Conservation (phyloP, 2,113 vertebrate species). For the Aspiorhynchus laticeps region DNA sequence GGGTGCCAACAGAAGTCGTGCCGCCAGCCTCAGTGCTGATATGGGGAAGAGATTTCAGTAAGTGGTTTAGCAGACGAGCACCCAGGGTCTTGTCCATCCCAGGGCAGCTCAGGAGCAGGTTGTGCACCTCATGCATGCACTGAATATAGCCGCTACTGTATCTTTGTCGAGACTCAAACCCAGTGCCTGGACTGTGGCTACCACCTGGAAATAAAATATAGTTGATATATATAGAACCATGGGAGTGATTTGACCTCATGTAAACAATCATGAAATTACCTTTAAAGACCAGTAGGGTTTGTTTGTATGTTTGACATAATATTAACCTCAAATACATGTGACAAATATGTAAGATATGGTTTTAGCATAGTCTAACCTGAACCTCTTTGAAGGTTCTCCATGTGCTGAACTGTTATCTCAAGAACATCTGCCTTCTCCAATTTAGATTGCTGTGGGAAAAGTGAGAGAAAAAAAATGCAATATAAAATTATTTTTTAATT, state of each 20-base stretch:
- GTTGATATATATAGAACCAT: background rate
- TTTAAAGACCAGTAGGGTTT: background rate
- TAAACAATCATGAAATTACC: background rate
- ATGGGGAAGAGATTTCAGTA: constrained; percentile 64
- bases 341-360: background rate
- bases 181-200: constrained; percentile 39
- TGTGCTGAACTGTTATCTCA: constrained; percentile 69
- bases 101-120: constrained; percentile 65
- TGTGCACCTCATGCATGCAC: constrained; percentile 71
- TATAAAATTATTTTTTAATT: background rate
- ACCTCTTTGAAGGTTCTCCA: constrained; percentile 63
- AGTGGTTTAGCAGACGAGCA: constrained; percentile 65
- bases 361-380: constrained; percentile 41
- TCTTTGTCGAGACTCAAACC: constrained; percentile 65
- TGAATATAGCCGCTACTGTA: constrained; percentile 69
- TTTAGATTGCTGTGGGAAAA: constrained; percentile 63
- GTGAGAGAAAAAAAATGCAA: background rate
- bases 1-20: background rate
- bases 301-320: background rate
- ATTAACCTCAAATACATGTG: background rate
- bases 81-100: constrained; percentile 67
- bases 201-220: constrained; percentile 16
- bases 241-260: background rate
- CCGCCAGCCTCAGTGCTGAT: constrained; percentile 48
- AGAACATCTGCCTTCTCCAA: constrained; percentile 69